These are phyloP conservation scores for Gambelia wislizenii DNA, from an alignment of 2,797 vertebrate genomes.

Conservation along the genomic window DNA sequence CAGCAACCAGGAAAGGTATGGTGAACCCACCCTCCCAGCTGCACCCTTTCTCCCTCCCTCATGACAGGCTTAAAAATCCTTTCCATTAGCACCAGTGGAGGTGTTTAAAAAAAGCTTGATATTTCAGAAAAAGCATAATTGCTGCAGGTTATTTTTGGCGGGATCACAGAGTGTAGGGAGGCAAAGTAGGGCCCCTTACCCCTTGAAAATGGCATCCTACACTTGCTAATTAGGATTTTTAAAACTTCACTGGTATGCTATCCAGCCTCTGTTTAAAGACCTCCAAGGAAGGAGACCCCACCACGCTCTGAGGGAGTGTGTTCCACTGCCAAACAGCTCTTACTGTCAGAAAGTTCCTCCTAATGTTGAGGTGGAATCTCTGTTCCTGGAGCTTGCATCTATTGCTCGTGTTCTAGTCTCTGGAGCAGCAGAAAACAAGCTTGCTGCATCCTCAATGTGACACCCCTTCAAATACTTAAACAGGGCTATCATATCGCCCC, in stretches of 20 bases:
- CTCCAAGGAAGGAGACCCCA: too few species aligned
- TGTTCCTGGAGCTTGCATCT: too few species aligned
- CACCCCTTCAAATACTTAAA: too few species aligned
- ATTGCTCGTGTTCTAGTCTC: too few species aligned
- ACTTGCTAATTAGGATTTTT: not conserved
- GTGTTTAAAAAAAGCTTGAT: not conserved
- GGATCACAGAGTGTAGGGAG: not conserved
- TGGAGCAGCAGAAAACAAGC: too few species aligned
- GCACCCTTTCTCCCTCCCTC: not conserved
- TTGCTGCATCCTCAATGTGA: too few species aligned
- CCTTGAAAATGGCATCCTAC: not conserved
- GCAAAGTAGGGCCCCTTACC: rapidly evolving
- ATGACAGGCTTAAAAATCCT: not conserved
- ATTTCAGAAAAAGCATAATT: not conserved
- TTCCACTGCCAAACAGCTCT: too few species aligned
- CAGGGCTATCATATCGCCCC: too few species aligned
- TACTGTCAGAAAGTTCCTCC: too few species aligned
- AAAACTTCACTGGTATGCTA: not conserved
- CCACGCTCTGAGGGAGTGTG: too few species aligned
- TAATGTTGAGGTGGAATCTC: too few species aligned
- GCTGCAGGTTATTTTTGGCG: not conserved
- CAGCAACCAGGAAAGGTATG: not conserved
- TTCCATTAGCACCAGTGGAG: not conserved
- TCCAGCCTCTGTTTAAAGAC: too few species aligned
- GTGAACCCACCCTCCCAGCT: not conserved